phyloP scores from a whole-genome alignment of 2,888 invertebrate species.

The Chelonus formosanus region DNA sequence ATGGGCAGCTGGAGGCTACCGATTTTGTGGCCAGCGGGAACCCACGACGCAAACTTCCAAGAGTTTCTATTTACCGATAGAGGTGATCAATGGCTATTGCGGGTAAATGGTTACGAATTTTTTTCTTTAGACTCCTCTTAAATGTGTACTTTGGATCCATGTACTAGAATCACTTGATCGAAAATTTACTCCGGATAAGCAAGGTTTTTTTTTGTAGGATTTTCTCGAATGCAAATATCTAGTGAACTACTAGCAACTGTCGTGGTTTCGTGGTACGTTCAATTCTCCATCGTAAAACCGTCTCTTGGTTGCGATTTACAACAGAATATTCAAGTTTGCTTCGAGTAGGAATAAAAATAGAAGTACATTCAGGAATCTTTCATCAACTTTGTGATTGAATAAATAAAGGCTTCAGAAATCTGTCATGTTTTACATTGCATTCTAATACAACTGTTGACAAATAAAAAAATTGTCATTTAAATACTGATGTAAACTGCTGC shows the following conservation, averaged over 20 bases:
- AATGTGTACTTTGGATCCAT: background rate
- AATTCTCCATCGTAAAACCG: conserved; percentile 49
- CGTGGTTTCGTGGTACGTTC: conserved; percentile 34
- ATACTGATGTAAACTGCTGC: no score
- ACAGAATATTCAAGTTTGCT: conserved; percentile 34
- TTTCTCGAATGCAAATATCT: background rate
- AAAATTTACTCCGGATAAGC: conserved; percentile 17
- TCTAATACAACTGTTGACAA: no score
- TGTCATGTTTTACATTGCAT: no score
- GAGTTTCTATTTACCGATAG: conserved; percentile 14
- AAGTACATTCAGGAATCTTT: no score
- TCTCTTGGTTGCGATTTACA: conserved; percentile 39
- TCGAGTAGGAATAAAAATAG: no score
- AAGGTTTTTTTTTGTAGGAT: conserved; percentile 29
- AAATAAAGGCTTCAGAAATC: no score
- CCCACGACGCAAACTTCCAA: conserved; percentile 15
- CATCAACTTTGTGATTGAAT: no score
- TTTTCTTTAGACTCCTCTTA: background rate
- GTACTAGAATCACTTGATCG: conserved; percentile 3
- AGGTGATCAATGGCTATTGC: conserved; percentile 46
- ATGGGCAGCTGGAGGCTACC: conserved; percentile 9
- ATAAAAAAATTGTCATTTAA: no score
- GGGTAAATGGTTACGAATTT: conserved; percentile 39
- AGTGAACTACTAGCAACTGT: conserved; percentile 13
- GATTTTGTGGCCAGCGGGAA: conserved; percentile 11